phyloP scores from a whole-genome alignment of 1,140 invertebrate species.

The Lepidostoma basale region DNA sequence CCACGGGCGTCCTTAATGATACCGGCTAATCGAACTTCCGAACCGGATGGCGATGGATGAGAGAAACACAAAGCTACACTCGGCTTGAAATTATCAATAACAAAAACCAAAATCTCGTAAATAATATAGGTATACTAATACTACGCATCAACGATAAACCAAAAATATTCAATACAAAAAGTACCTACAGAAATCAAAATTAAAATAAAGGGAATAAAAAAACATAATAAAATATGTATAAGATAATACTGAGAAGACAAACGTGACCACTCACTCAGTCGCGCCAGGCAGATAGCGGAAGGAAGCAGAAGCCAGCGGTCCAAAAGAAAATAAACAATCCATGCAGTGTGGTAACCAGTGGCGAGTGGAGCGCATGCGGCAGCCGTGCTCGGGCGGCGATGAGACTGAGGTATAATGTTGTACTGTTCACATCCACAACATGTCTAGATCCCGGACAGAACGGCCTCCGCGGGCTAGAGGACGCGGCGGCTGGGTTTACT shows the following conservation, averaged over 20 bases:
- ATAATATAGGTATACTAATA: slow-evolving; percentile 8
- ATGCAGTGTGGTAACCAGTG: slow-evolving; percentile 28
- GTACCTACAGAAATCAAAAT: slow-evolving; percentile 14
- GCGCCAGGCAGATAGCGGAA: slow-evolving; percentile 37
- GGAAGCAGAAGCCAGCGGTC: slow-evolving; percentile 39
- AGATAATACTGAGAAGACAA: slow-evolving; percentile 26
- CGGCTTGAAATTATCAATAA: slow-evolving; percentile 23
- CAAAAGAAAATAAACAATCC: slow-evolving; percentile 36
- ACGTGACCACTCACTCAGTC: slow-evolving; percentile 43
- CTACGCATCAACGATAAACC: slow-evolving; percentile 10
- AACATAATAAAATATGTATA: slow-evolving; percentile 6
- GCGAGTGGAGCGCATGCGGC: slow-evolving; percentile 17
- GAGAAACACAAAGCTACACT: slow-evolving; percentile 34
- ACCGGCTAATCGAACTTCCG: background rate
- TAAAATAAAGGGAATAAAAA: slow-evolving; percentile 6
- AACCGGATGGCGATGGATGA: slow-evolving; percentile 27
- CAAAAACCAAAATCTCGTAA: slow-evolving; percentile 5
- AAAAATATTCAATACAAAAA: slow-evolving; percentile 6
- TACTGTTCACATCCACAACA: slow-evolving; percentile 23
- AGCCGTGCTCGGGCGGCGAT: slow-evolving; percentile 46
- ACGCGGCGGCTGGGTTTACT: slow-evolving; percentile 45
- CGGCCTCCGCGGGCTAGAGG: background rate
- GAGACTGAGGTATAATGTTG: slow-evolving; percentile 44
- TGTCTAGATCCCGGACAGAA: slow-evolving; percentile 1
- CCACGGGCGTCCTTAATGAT: too few species aligned